These are phyloP conservation scores for Micromys minutus DNA, from an alignment of 2,113 vertebrate genomes.

Conservation along the genomic window DNA sequence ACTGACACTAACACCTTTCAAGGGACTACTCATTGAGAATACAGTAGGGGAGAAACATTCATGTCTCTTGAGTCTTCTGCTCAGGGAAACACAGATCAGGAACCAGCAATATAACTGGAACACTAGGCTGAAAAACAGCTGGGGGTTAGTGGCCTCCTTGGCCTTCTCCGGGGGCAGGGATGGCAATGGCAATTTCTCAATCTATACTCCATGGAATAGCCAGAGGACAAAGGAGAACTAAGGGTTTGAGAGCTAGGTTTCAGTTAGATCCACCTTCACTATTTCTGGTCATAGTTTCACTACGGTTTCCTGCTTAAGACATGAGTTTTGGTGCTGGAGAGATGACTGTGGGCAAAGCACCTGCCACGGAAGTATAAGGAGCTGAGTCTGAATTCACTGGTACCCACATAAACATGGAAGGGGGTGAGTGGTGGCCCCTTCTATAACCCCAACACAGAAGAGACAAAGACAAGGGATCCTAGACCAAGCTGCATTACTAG, in stretches of 20 bases:
- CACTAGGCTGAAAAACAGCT: background rate
- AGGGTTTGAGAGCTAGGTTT: background rate
- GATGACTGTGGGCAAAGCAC: too few species aligned
- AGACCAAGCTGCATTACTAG: background rate
- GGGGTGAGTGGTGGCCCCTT: background rate
- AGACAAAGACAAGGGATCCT: background rate
- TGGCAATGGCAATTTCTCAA: background rate
- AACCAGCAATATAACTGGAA: background rate
- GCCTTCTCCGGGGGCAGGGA: background rate
- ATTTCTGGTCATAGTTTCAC: background rate
- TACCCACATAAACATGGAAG: background rate
- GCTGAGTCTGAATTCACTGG: background rate
- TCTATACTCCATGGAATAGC: background rate
- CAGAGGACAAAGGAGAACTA: background rate
- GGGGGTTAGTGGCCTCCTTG: background rate
- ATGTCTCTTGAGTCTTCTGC: background rate
- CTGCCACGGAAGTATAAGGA: background rate
- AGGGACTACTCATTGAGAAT: background rate
- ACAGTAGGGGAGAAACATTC: background rate
- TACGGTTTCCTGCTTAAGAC: background rate
- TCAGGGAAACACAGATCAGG: background rate
- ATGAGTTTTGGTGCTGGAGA: background rate
- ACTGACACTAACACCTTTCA: background rate
- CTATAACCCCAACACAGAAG: background rate
- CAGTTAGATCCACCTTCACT: background rate